Percentiles rank a stretch among this genome's conserved stretches.
Conservation (phyloP, 2,113 vertebrate genomes). For the Typhlomys cinereus region DNA sequence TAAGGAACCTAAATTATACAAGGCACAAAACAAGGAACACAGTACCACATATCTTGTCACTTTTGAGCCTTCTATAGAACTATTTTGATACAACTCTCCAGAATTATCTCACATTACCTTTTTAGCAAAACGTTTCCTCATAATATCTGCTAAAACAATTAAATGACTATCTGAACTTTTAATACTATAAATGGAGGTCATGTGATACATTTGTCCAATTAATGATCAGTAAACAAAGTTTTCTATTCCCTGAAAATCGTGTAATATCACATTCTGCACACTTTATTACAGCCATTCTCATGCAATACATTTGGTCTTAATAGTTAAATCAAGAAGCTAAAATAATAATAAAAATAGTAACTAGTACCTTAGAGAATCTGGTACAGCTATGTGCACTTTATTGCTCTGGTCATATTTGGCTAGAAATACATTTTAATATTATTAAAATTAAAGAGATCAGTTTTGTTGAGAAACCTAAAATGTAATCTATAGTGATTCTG, state of each 20-base stretch:
- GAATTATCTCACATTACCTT: background rate
- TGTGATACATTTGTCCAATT: background rate
- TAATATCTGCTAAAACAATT: background rate
- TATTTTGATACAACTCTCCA: background rate
- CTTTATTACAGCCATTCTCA: background rate
- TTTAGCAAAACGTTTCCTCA: background rate
- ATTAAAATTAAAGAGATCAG: background rate
- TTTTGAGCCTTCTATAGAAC: background rate
- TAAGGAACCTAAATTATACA: background rate
- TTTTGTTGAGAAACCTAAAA: background rate
- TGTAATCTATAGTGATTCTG: background rate
- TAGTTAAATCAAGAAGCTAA: background rate
- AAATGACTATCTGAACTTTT: background rate
- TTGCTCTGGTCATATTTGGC: background rate
- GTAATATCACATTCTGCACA: too few relatives aligned
- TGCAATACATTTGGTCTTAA: background rate
- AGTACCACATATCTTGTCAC: background rate
- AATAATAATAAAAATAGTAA: background rate
- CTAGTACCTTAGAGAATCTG: background rate
- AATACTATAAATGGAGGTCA: background rate
- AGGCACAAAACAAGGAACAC: background rate
- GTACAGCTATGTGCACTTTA: background rate
- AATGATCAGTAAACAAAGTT: background rate
- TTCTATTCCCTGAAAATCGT: background rate
- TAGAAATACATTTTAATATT: background rate